A percentile compares a stretch with the other conserved stretches of the same genome.
phyloP scores from a whole-genome alignment of 2,113 vertebrate genomes.

The Cephalopterus ornatus region DNA sequence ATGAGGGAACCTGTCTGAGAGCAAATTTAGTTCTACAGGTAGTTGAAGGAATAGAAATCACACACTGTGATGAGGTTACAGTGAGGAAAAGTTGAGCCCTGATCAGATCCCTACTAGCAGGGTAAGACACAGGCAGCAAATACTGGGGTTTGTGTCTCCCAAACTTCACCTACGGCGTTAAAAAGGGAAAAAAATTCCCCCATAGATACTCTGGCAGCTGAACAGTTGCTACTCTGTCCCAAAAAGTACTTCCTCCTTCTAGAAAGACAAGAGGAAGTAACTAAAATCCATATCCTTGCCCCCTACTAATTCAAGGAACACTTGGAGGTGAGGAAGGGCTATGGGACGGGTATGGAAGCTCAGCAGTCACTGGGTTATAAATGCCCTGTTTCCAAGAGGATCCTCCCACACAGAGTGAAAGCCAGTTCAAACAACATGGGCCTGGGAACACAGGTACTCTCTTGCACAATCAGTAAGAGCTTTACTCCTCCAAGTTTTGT shows the following conservation, averaged over 20 bases:
- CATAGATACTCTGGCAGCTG: background rate
- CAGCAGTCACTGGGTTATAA: background rate
- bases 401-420: background rate
- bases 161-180: background rate
- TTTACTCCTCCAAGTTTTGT: background rate
- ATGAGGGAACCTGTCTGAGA: background rate
- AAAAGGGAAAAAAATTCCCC: background rate
- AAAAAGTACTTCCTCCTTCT: background rate
- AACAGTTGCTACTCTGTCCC: background rate
- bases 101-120: background rate
- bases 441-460: background rate
- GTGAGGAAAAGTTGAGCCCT: background rate
- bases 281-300: background rate
- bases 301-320: background rate
- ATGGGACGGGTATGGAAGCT: background rate
- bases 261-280: background rate
- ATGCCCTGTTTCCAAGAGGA: background rate
- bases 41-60: background rate
- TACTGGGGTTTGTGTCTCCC: background rate
- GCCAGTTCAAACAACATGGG: background rate
- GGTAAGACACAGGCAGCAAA: background rate
- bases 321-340: background rate
- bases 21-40: background rate
- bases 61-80: background rate
- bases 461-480: background rate